Conservation (phyloP, 2,113 vertebrate species). For the Takifugu bimaculatus region DNA sequence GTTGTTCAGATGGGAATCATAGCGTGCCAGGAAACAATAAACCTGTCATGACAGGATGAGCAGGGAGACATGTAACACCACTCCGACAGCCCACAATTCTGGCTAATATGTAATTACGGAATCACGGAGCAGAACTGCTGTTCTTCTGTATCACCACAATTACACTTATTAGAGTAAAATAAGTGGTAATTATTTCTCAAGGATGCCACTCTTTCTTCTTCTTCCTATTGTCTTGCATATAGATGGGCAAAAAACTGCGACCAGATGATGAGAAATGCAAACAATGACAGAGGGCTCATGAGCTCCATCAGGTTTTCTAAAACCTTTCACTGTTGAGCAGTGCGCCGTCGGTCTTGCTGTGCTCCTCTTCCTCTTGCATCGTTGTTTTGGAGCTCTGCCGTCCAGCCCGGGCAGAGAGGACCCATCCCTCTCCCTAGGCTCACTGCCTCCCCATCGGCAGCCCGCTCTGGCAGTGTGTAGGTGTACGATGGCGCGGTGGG, state of each 20-base stretch:
- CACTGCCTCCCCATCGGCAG: conserved; percentile 22
- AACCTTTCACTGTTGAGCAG: background rate
- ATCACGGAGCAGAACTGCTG: conserved; percentile 5
- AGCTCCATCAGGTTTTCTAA: background rate
- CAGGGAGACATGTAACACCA: too few species aligned
- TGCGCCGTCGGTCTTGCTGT: background rate
- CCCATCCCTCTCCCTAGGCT: conserved; percentile 20
- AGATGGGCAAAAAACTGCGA: conserved; percentile 30
- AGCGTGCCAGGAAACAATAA: conserved; percentile 2
- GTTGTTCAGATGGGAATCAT: conserved; percentile 15
- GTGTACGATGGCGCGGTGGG: conserved; percentile 72
- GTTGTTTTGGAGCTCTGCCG: conserved; percentile 9
- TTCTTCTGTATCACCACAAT: conserved; percentile 7
- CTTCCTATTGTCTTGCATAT: conserved; percentile 6
- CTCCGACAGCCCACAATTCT: background rate
- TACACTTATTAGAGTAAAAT: conserved; percentile 11
- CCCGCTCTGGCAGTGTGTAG: conserved; percentile 50
- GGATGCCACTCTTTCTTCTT: background rate
- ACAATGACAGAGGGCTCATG: background rate
- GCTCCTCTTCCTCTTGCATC: background rate
- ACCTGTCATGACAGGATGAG: background rate
- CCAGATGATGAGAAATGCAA: conserved; percentile 23
- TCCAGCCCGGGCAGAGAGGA: conserved; percentile 16
- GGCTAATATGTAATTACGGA: conserved; percentile 16
- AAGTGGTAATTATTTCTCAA: conserved; percentile 21